Evolutionary conservation across 1,140 invertebrate genomes (phyloP).

Genomic region (Musca domestica): DNA sequence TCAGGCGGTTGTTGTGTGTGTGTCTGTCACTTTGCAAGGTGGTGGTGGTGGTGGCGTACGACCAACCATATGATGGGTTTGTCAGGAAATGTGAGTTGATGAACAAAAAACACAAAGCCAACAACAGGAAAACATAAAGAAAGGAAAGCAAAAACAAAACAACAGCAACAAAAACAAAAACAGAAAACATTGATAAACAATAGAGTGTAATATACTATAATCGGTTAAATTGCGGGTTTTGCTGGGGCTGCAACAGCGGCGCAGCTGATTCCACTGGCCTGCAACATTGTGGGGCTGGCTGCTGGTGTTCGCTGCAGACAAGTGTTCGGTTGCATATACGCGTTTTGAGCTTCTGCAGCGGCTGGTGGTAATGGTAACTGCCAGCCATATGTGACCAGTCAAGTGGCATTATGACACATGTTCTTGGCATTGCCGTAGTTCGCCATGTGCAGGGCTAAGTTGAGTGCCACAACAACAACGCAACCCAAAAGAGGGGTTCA

Average conservation of each 20-base stretch:
- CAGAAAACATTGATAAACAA: slow-evolving; percentile 8
- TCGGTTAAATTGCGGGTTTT: slow-evolving; percentile 19
- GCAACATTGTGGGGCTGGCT: not conserved
- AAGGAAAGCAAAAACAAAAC: too few species aligned
- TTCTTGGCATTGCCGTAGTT: not conserved
- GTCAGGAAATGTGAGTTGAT: too few species aligned
- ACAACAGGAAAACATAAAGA: not conserved
- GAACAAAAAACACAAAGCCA: too few species aligned
- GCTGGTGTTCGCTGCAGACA: not conserved
- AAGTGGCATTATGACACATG: slow-evolving; percentile 13
- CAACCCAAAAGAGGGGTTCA: not conserved
- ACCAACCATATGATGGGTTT: not conserved
- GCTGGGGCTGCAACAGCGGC: not conserved
- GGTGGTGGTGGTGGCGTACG: not conserved
- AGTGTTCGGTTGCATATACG: not conserved
- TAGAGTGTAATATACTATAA: slow-evolving; percentile 21
- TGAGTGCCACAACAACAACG: not conserved
- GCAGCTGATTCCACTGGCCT: not conserved
- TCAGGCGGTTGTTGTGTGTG: too few species aligned
- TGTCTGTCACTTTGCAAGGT: too few species aligned
- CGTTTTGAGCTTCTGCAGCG: not conserved
- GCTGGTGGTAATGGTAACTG: not conserved
- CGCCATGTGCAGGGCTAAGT: too few species aligned
- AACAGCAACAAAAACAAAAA: slow-evolving; percentile 1
- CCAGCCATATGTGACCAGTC: slow-evolving; percentile 8